Evolutionary conservation across 2,888 invertebrate species (phyloP).

Genomic region (Gandaritis pyraliata): DNA sequence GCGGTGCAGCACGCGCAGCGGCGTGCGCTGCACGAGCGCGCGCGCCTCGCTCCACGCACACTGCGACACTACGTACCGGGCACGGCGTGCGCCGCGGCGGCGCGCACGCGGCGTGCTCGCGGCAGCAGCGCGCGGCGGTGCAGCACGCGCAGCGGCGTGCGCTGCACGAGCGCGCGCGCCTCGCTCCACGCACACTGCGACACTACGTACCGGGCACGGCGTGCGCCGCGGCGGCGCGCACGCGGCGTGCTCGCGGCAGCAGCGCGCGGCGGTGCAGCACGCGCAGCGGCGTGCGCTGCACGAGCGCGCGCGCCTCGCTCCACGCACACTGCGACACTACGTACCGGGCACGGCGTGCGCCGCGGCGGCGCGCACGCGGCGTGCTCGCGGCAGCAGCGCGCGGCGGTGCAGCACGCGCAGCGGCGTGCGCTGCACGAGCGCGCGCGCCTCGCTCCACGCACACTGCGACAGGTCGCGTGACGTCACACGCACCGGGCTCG

Average conservation of each 20-base stretch:
- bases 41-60: constrained; percentile 22
- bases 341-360: constrained; percentile 80
- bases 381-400: constrained; percentile 88
- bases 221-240: constrained; percentile 66
- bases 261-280: constrained; percentile 94
- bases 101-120: constrained; percentile 86
- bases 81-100: background rate
- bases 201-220: background rate
- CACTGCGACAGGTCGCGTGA: constrained; percentile 1
- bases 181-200: background rate
- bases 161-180: constrained; percentile 84
- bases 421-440: constrained; percentile 92
- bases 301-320: constrained; percentile 12
- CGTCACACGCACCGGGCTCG: background rate
- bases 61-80: background rate
- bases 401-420: constrained; percentile 95
- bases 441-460: constrained; percentile 21
- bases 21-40: constrained; percentile 90
- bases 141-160: constrained; percentile 95
- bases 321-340: no score
- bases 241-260: constrained; percentile 86
- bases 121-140: constrained; percentile 92
- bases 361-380: constrained; percentile 82
- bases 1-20: constrained; percentile 94
- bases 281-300: constrained; percentile 96